Conservation (phyloP, 2,113 vertebrate species). For the Malurus melanocephalus region DNA sequence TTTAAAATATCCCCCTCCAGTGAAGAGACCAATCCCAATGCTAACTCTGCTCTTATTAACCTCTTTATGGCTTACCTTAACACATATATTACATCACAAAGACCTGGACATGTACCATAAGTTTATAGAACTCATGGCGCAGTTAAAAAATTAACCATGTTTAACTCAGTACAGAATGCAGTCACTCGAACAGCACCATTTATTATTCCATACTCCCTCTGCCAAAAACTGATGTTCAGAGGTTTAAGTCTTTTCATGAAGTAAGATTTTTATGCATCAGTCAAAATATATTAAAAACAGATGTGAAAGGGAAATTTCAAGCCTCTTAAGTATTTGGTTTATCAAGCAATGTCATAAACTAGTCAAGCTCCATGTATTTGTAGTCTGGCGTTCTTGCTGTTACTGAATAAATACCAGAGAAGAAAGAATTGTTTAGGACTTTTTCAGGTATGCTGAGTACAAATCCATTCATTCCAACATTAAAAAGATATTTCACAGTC, state of each 20-base stretch:
- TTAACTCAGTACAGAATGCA: not conserved
- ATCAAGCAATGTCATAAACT: not conserved
- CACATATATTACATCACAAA: not conserved
- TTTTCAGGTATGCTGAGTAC: not conserved
- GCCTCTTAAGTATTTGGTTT: not conserved
- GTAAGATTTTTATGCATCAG: not conserved
- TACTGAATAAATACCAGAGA: not conserved
- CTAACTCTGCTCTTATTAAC: not conserved
- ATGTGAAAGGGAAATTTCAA: not conserved
- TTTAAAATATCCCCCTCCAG: not conserved
- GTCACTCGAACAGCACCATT: not conserved
- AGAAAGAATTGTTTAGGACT: not conserved
- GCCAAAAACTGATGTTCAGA: not conserved
- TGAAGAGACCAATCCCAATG: accelerated
- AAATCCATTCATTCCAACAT: not conserved
- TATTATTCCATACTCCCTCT: not conserved
- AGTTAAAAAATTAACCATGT: not conserved
- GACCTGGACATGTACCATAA: not conserved
- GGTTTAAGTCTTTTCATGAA: not conserved
- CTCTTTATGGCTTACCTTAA: not conserved
- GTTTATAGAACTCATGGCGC: not conserved
- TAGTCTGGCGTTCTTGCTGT: not conserved
- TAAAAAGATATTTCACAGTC: not conserved
- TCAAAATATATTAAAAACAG: not conserved
- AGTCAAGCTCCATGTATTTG: not conserved